Evolutionary conservation across 2,888 invertebrate species (phyloP).

Genomic region (Timandra comae): DNA sequence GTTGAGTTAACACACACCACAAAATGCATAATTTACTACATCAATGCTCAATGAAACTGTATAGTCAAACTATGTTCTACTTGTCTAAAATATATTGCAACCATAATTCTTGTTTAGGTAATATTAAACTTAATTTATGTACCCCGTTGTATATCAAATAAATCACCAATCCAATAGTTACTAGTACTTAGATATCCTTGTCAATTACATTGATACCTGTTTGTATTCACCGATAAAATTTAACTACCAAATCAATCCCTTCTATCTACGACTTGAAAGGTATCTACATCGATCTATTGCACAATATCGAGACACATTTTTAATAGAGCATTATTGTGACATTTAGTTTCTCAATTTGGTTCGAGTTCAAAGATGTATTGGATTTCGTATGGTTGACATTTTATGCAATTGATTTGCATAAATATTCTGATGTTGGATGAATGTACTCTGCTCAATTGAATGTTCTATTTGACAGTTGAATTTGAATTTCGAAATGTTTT

Average conservation of each 20-base stretch:
- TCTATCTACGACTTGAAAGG: constrained; percentile 16
- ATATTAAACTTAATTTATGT: no score
- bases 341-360: no score
- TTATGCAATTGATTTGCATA: constrained; percentile 55
- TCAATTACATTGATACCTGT: constrained; percentile 29
- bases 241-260: constrained; percentile 16
- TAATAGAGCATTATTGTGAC: constrained; percentile 26
- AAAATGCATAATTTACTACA: no score
- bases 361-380: constrained; percentile 20
- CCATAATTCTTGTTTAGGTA: no score
- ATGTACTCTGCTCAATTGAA: constrained; percentile 19
- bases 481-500: no score
- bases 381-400: constrained; percentile 54
- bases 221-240: no score
- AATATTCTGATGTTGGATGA: constrained; percentile 33
- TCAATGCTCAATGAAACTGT: no score
- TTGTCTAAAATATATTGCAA: no score
- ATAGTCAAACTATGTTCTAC: no score
- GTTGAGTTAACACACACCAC: no score
- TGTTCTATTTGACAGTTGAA: background rate
- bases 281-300: constrained; percentile 17
- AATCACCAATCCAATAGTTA: no score
- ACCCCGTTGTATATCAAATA: no score
- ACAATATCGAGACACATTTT: constrained; percentile 25
- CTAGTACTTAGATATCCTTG: constrained; percentile 42